Conservation (phyloP, 2,888 invertebrate genomes). For the Macaria notata region DNA sequence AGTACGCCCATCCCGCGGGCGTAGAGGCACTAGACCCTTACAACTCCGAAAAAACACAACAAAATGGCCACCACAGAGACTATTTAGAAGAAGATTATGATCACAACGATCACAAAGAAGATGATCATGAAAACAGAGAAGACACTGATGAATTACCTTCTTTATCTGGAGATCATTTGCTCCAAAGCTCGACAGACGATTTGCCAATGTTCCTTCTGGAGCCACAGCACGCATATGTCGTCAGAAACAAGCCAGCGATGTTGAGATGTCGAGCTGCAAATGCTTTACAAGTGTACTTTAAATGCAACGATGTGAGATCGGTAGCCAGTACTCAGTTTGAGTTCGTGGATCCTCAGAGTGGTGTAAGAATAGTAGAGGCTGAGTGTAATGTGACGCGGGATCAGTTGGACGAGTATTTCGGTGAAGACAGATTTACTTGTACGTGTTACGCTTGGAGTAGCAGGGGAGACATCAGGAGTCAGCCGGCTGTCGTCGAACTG, state of each 20-base stretch:
- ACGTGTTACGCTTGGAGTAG: conserved; percentile 97
- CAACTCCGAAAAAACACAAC: conserved; percentile 70
- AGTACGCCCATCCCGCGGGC: conserved; percentile 75
- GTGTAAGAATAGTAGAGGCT: conserved; percentile 93
- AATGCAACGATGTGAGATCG: conserved; percentile 91
- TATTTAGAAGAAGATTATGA: conserved; percentile 78
- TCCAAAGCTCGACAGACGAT: conserved; percentile 84
- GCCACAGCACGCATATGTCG: conserved; percentile 94
- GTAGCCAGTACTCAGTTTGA: conserved; percentile 88
- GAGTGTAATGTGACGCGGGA: conserved; percentile 94
- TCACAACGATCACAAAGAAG: conserved; percentile 71
- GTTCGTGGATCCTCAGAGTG: conserved; percentile 95
- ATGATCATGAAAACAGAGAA: conserved; percentile 72
- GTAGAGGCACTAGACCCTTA: conserved; percentile 76
- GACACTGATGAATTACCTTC: conserved; percentile 76
- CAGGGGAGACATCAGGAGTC: conserved; percentile 92
- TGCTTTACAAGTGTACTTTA: conserved; percentile 93
- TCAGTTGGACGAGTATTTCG: conserved; percentile 96
- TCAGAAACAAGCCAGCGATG: conserved; percentile 94
- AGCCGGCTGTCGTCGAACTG: conserved; percentile 93
- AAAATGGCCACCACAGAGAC: conserved; percentile 63
- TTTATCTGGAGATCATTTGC: conserved; percentile 71
- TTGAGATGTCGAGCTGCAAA: conserved; percentile 95
- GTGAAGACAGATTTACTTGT: conserved; percentile 94
- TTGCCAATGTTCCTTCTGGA: conserved; percentile 93